Conservation (phyloP, 64 coral and sea anemone species). For the Acropora yongei region DNA sequence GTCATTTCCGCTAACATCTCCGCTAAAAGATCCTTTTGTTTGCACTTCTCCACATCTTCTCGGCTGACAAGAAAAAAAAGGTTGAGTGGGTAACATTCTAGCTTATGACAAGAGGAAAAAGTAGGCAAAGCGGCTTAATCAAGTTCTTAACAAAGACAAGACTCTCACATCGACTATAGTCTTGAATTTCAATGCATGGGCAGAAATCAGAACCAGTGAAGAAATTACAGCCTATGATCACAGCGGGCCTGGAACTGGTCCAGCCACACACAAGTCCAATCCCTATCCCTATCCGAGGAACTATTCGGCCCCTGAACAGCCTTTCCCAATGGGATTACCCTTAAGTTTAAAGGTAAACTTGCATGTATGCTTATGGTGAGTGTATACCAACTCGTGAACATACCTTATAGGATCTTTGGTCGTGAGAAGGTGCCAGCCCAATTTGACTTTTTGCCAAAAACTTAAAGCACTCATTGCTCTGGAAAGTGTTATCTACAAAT, state of each 20-base stretch:
- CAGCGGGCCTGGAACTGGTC: too few species aligned
- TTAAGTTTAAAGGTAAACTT: too few species aligned
- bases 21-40: conserved; percentile 98
- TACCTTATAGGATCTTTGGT: conserved; percentile 95
- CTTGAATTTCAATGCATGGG: too few species aligned
- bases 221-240: too few species aligned
- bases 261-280: not conserved
- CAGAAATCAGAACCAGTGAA: too few species aligned
- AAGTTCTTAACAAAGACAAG: too few species aligned
- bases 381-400: not conserved
- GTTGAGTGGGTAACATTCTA: not conserved
- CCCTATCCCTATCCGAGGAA: too few species aligned
- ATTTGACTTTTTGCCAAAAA: conserved; percentile 93
- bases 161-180: too few species aligned
- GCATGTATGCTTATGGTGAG: too few species aligned
- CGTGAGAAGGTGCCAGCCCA: conserved; percentile 86
- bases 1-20: conserved; percentile 99
- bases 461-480: conserved; percentile 88
- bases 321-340: too few species aligned
- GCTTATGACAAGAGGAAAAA: not conserved
- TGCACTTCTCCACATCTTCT: conserved; percentile 98
- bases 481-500: conserved; percentile 75
- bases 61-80: conserved; percentile 36
- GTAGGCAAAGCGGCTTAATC: too few species aligned
- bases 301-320: too few species aligned